Evolutionary conservation across 1,140 invertebrate species (phyloP).

Genomic region (Bombus cullumanus): DNA sequence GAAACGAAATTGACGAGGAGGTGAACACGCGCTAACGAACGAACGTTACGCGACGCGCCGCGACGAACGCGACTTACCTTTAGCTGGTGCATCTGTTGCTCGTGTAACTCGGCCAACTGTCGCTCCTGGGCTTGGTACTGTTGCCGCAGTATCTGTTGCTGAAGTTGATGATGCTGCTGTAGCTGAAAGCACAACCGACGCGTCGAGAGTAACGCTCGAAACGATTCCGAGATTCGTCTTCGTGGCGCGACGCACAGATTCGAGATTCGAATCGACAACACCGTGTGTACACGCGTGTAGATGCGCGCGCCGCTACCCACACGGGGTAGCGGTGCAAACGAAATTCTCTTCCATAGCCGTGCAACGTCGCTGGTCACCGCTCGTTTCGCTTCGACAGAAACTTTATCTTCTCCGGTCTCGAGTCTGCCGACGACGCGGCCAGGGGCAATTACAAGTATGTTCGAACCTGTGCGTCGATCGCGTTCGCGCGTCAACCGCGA

Average conservation of each 20-base stretch:
- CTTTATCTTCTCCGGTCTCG: too few relatives aligned
- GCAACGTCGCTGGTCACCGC: too few relatives aligned
- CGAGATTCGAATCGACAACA: neutral
- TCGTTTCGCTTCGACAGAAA: too few relatives aligned
- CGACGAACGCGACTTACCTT: conserved; percentile 51
- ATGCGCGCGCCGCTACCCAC: too few relatives aligned
- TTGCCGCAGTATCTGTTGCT: conserved; percentile 93
- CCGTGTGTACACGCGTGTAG: too few relatives aligned
- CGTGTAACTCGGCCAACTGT: conserved; percentile 93
- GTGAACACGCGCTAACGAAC: too few relatives aligned
- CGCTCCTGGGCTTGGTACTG: conserved; percentile 94
- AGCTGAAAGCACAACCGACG: conserved; percentile 86
- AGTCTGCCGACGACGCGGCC: too few relatives aligned
- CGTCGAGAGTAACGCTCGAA: conserved; percentile 8
- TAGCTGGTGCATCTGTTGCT: conserved; percentile 90
- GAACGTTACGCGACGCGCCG: too few relatives aligned
- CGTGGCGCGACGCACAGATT: neutral
- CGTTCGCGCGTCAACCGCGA: too few relatives aligned
- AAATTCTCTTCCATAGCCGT: neutral
- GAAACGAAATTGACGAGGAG: neutral
- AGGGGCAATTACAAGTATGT: too few relatives aligned
- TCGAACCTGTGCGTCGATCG: too few relatives aligned
- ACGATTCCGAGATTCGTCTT: neutral
- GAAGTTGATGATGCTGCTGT: conserved; percentile 95
- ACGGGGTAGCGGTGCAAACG: too few relatives aligned